These are phyloP conservation scores for Heliopora coerulea DNA, from an alignment of 92 coral and sea anemone species.

Conservation along the genomic window DNA sequence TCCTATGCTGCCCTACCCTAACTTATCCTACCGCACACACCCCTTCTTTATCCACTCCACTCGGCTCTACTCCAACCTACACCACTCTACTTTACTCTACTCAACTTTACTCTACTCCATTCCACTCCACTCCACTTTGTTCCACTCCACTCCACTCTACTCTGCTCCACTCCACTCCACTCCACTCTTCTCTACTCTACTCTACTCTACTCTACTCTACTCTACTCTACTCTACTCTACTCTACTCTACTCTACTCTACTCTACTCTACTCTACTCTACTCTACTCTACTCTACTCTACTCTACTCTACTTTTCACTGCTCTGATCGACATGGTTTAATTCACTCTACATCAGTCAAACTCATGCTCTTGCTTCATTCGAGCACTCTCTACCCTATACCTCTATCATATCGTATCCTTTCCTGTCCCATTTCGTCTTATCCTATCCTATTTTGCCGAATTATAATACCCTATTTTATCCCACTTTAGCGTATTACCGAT, in stretches of 20 bases:
- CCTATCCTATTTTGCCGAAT: neutral
- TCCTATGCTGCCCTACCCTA: conserved; percentile 8
- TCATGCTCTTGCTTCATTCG: neutral
- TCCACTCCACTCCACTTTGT: conserved; percentile 10
- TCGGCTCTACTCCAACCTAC: conserved; percentile 17
- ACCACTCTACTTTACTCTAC: conserved; percentile 26
- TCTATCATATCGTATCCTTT: no score
- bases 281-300: conserved; percentile 20
- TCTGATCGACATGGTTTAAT: no score
- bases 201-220: conserved; percentile 7
- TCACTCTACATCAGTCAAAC: no score
- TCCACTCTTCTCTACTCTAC: conserved; percentile 10
- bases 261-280: conserved; percentile 22
- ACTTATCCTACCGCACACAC: conserved; percentile 1
- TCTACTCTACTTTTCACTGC: neutral
- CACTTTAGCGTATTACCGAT: neutral
- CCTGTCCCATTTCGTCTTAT: neutral
- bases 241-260: conserved; percentile 28
- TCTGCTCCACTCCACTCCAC: conserved; percentile 3
- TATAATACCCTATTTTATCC: no score
- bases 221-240: conserved; percentile 12
- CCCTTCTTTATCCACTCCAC: conserved; percentile 20
- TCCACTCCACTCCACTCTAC: conserved; percentile 18
- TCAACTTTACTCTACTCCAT: conserved; percentile 16
- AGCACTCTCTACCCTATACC: neutral